Evolutionary conservation across 2,113 vertebrate species (phyloP).

Genomic region (Fregetta grallaria): DNA sequence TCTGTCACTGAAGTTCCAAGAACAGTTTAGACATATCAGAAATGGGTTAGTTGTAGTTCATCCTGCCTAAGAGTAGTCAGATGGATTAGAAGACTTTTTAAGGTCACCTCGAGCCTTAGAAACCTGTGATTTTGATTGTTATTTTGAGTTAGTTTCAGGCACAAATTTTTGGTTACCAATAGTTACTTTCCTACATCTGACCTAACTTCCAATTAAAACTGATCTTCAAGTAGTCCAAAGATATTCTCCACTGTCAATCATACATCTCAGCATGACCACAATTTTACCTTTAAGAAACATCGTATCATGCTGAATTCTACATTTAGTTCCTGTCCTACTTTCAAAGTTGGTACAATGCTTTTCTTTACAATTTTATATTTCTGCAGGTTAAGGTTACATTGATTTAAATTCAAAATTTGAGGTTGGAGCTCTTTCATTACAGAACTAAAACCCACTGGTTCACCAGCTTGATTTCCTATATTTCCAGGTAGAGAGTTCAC

Average conservation of each 20-base stretch:
- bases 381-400: conserved; percentile 47
- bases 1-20: background rate
- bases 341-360: conserved; percentile 1
- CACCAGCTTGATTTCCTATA: background rate
- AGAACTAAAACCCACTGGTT: background rate
- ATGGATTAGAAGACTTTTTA: background rate
- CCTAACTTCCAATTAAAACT: conserved; percentile 59
- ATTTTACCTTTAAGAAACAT: conserved; percentile 48
- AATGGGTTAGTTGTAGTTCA: background rate
- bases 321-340: conserved; percentile 61
- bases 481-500: background rate
- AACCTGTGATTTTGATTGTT: background rate
- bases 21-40: background rate
- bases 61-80: background rate
- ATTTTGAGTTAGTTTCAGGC: conserved; percentile 21
- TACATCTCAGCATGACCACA: conserved; percentile 46
- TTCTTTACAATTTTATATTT: conserved; percentile 36
- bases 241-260: conserved; percentile 41
- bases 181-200: conserved; percentile 38
- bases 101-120: background rate
- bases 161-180: conserved; percentile 40
- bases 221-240: conserved; percentile 44
- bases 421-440: background rate
- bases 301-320: conserved; percentile 38
- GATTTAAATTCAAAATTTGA: conserved; percentile 45